phyloP scores from a whole-genome alignment of 2,113 vertebrate genomes.

The Nanorana parkeri region DNA sequence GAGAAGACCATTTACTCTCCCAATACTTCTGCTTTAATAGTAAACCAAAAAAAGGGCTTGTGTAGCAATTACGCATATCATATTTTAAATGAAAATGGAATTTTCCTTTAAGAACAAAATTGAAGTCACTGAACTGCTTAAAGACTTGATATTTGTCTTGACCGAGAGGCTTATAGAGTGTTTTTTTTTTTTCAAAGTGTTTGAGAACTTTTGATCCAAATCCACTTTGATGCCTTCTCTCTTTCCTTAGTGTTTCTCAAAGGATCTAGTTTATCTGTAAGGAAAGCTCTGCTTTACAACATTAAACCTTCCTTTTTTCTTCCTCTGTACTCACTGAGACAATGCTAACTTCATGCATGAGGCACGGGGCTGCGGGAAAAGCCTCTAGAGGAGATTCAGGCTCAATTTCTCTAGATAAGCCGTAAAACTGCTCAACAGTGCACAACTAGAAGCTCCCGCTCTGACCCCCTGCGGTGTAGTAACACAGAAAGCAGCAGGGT shows the following conservation, averaged over 20 bases:
- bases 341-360: neutral
- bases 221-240: neutral
- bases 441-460: conserved; percentile 2
- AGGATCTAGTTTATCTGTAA: conserved; percentile 8
- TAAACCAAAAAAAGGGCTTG: no score
- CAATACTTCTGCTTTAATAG: no score
- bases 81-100: no score
- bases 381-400: conserved; percentile 24
- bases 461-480: conserved; percentile 19
- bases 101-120: no score
- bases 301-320: conserved; percentile 15
- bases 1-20: no score
- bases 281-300: conserved; percentile 9
- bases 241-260: neutral
- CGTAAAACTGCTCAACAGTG: conserved; percentile 28
- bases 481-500: conserved; percentile 21
- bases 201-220: neutral
- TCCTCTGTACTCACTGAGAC: neutral
- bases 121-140: neutral
- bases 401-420: conserved; percentile 31
- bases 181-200: neutral
- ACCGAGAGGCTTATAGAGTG: neutral
- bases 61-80: no score
- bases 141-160: neutral
- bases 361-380: neutral